Conservation (phyloP, 2,113 vertebrate species). For the Periophthalmus modestus region DNA sequence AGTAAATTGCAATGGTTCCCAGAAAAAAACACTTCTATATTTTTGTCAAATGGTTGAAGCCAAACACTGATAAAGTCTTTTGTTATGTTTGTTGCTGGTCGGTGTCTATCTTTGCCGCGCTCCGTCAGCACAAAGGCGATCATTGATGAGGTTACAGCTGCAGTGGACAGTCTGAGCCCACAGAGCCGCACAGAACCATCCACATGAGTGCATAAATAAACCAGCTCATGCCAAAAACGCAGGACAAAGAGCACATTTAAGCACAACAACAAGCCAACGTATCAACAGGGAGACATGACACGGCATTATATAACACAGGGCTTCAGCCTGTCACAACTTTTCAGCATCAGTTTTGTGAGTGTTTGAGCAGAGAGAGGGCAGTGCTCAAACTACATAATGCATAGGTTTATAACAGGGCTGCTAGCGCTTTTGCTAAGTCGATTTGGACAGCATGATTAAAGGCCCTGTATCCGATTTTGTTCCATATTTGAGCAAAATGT, state of each 20-base stretch:
- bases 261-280: constrained; percentile 35
- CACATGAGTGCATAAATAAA: constrained; percentile 67
- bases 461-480: no score
- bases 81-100: constrained; percentile 49
- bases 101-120: constrained; percentile 49
- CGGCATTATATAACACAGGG: neutral
- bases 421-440: no score
- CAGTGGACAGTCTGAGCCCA: constrained; percentile 68
- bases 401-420: no score
- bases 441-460: no score
- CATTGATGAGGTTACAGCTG: constrained; percentile 76
- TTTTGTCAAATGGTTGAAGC: no score
- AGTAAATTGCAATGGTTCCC: no score
- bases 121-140: constrained; percentile 61
- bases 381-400: neutral
- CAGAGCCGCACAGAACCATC: constrained; percentile 66
- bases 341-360: neutral
- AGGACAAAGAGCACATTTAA: constrained; percentile 48
- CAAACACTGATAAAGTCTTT: constrained; percentile 29
- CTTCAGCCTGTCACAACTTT: neutral
- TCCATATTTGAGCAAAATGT: no score
- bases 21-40: no score
- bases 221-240: constrained; percentile 46
- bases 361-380: neutral
- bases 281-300: neutral